Percentiles rank a stretch among this genome's conserved stretches.
These are phyloP conservation scores for Phalloptychus januarius DNA, from an alignment of 2,797 vertebrate genomes.

Conservation along the genomic window DNA sequence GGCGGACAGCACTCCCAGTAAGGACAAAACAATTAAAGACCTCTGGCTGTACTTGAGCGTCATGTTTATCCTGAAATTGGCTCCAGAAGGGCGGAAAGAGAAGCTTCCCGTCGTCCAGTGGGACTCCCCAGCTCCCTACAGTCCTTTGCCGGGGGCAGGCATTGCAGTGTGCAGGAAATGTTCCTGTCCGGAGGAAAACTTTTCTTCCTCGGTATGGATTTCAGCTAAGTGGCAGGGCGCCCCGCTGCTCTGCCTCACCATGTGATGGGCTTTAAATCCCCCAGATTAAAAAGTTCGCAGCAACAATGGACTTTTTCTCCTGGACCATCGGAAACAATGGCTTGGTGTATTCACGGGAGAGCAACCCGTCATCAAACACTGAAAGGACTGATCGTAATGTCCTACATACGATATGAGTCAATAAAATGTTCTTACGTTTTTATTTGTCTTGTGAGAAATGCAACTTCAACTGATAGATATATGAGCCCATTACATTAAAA, in stretches of 20 bases:
- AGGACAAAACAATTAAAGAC: constrained; percentile 78
- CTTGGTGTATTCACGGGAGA: constrained; percentile 40
- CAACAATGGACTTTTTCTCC: constrained; percentile 79
- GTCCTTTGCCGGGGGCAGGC: constrained; percentile 19
- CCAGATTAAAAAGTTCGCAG: constrained; percentile 77
- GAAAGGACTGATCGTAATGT: too few species aligned
- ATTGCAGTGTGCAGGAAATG: constrained; percentile 4
- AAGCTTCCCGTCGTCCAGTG: neutral
- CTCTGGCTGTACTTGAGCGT: constrained; percentile 81
- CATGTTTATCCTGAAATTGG: constrained; percentile 65
- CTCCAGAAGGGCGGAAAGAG: neutral
- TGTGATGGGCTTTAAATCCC: constrained; percentile 79
- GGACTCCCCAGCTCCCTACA: constrained; percentile 4
- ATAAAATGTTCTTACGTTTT: neutral
- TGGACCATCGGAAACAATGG: constrained; percentile 65
- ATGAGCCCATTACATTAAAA: neutral
- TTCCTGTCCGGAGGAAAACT: constrained; percentile 22
- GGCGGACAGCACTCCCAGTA: constrained; percentile 84
- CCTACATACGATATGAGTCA: neutral
- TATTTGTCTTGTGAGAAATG: neutral
- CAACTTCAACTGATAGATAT: neutral
- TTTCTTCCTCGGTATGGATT: constrained; percentile 37
- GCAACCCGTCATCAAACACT: constrained; percentile 7
- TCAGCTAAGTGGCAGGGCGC: constrained; percentile 29
- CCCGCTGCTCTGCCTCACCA: constrained; percentile 63